Evolutionary conservation across 2,113 vertebrate species (phyloP), one percentile per base, ranked within the genome.

Genomic region (Engraulis encrasicolus): DNA sequence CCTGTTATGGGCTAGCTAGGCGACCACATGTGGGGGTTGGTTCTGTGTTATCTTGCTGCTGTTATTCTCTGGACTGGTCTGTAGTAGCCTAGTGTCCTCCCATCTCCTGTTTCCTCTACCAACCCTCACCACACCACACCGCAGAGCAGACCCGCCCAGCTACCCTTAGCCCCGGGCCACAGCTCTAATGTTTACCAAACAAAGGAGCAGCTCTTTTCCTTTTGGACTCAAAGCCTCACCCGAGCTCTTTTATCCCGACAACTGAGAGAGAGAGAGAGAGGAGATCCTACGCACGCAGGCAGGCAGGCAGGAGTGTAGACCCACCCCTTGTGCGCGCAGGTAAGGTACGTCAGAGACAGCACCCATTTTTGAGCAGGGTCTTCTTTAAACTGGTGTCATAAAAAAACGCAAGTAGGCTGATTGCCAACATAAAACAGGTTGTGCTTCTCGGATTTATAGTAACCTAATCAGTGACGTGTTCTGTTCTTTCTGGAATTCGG

Each of bases 131-230:
- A n/a, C n/a, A n/a, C n/a, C n/a, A n/a, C n/a, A n/a, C n/a, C n/a
- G 20, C 11, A 61, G n/a, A n/a, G 4, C 23, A 66, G 34, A 34
- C 66, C 66, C 66, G 66, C 12, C 17, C 18, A 1, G 45, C n/a
- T 82, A 50, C 80, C 80, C n/a, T n/a, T n/a, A n/a, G n/a, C n/a
- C 40, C 36, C 20, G 23, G 78, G 50, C 31, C 19, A 27, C 38
- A 23, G 79, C 49, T 79, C 9, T 18, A n/a, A 61, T 87, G 88
- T 90, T 86, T 89, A 86, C 85, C 54, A 81, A 88, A 86, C 81
- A 87, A 85, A 90, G 83, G 82, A 50, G 79, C 80, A 83, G 84
- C 74, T 54, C 61, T 50, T 86, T 74, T 85, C 82, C 85, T 81
- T 71, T 85, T 79, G 80, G 66, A 34, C 52, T 78, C 40, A 20